phyloP scores from a whole-genome alignment of 2,797 vertebrate species.

The Tapera naevia region DNA sequence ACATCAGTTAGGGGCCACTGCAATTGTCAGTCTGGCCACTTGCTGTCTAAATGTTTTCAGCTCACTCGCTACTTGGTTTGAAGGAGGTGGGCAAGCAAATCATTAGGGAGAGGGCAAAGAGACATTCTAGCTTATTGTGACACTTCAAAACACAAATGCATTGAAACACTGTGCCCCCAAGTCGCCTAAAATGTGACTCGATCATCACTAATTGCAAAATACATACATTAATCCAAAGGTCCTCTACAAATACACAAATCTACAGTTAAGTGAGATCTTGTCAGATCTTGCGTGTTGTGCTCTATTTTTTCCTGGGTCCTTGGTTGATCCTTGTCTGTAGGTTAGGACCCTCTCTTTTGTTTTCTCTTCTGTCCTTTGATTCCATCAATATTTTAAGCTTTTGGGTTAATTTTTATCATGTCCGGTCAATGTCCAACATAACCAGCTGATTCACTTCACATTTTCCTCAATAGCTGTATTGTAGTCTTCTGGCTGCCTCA shows the following conservation, averaged over 20 bases:
- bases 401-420: not conserved
- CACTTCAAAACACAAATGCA: rapidly evolving
- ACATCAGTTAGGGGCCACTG: not conserved
- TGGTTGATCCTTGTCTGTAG: not conserved
- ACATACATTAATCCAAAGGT: not conserved
- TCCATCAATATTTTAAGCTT: not conserved
- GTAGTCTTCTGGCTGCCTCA: not conserved
- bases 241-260: not conserved
- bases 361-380: not conserved
- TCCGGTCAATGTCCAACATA: not conserved
- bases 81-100: not conserved
- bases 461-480: not conserved
- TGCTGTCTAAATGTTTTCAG: not conserved
- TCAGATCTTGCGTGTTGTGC: not conserved
- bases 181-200: not conserved
- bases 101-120: not conserved
- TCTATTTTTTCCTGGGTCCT: not conserved
- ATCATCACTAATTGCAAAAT: not conserved
- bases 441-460: not conserved
- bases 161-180: not conserved
- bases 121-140: not conserved
- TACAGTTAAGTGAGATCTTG: not conserved
- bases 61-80: not conserved
- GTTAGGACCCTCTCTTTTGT: not conserved
- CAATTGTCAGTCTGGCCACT: not conserved